These are phyloP conservation scores for Crossoptilon crossoptilon DNA, from an alignment of 2,797 vertebrate genomes.

Conservation along the genomic window DNA sequence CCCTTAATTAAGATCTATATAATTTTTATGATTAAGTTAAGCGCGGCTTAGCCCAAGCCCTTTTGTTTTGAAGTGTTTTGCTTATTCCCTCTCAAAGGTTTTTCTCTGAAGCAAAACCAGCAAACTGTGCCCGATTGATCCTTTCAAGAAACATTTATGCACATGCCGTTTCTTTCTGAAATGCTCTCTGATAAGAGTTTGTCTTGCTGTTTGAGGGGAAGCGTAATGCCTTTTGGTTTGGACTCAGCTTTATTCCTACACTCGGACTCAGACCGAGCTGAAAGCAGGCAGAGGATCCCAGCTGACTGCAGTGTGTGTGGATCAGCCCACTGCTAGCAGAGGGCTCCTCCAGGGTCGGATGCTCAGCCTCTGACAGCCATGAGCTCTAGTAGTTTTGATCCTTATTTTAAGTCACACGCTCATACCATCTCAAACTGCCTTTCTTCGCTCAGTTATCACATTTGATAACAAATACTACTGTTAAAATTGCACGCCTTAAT, in stretches of 20 bases:
- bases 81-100: constrained; percentile 54
- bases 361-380: background rate
- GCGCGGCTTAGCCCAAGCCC: constrained; percentile 34
- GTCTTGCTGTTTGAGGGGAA: background rate
- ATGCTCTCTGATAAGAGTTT: background rate
- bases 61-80: constrained; percentile 55
- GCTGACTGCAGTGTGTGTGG: background rate
- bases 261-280: background rate
- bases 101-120: background rate
- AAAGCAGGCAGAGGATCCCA: background rate
- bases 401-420: background rate
- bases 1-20: constrained; percentile 75
- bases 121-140: background rate
- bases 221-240: background rate
- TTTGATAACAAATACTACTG: background rate
- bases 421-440: background rate
- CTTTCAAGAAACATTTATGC: background rate
- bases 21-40: constrained; percentile 70
- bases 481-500: background rate
- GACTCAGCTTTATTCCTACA: background rate
- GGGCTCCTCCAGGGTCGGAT: background rate
- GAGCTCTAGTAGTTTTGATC: background rate
- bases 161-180: background rate
- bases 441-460: background rate
- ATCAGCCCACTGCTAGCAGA: background rate